A percentile compares a stretch with the other conserved stretches of the same genome.
Conservation (phyloP, 2,113 vertebrate species). For the Coreoperca whiteheadi region DNA sequence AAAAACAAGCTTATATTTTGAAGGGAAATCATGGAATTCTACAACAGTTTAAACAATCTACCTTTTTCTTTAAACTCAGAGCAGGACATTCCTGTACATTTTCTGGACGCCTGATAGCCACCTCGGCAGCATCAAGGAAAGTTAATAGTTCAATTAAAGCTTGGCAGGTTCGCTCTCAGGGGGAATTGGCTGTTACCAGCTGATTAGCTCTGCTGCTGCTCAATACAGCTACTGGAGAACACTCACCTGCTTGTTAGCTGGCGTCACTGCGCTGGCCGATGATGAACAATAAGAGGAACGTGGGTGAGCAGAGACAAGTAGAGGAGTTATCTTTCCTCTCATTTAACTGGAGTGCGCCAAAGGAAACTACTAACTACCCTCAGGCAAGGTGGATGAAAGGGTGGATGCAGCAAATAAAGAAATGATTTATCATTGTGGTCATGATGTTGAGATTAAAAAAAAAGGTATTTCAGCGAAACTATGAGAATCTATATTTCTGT, state of each 20-base stretch:
- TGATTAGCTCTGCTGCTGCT: constrained; percentile 45
- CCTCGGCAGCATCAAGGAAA: constrained; percentile 10
- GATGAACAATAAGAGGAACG: neutral
- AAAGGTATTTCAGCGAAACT: constrained; percentile 25
- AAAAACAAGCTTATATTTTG: neutral
- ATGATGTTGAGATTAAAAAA: constrained; percentile 6
- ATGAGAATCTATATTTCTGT: neutral
- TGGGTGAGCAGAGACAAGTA: neutral
- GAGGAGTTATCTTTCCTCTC: no score
- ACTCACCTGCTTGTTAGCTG: constrained; percentile 18
- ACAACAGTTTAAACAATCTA: neutral
- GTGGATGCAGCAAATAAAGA: neutral
- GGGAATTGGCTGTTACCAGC: constrained; percentile 20
- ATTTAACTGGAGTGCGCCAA: no score
- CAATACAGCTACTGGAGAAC: constrained; percentile 5
- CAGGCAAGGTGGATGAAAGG: neutral
- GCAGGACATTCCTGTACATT: constrained; percentile 4
- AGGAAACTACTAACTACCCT: neutral
- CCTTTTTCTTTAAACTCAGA: neutral
- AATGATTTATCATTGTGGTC: neutral
- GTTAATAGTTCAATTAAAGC: constrained; percentile 59
- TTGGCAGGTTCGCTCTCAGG: constrained; percentile 19
- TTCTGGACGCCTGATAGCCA: neutral
- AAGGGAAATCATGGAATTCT: neutral
- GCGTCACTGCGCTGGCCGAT: neutral